Evolutionary conservation across 37 sponge, comb jelly and placozoan species (phyloP), one percentile per base, ranked within the genome.

Genomic region (Mnemiopsis leidyi): DNA sequence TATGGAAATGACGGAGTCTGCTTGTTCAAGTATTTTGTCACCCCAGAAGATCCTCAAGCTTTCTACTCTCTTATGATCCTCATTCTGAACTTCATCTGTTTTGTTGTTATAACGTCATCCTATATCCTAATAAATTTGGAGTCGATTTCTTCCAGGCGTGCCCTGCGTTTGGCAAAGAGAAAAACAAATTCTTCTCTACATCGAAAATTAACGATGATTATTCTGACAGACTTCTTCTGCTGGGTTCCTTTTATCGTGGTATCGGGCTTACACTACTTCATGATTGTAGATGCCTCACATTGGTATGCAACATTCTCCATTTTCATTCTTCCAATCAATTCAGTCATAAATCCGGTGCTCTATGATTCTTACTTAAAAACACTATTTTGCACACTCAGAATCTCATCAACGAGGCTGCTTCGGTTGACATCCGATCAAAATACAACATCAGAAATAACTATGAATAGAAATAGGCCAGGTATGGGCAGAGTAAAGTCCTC

Each of bases 1-100:
- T 69, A 69, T 25, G 73, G 73, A 25, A 69, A 69, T 25, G 73
- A 69, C n/a, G 73, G 73, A 3, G 73, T 69, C 28, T 69, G 73
- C n/a, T 20, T 69, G 23, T 69, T 69, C n/a, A 69, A 69, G 73
- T 69, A 23, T 25, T 69, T 69, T 25, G 73, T 69, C 1, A 69
- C n/a, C 2, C 73, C 73, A 25, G 73, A 69, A 21, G 73, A 69
- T 25, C 73, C 73, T 21, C 73, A 69, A 69, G 73, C 73, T 21
- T 69, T 69, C 73, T 69, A 69, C 73, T 28, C 73, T 3, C 1
- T 25, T 21, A 69, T 3, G 3, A 25, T 69, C 28, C 73, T 69
- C 2, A 5, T 69, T 3, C 3, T 25, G 73, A 69, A 69, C 73
- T 69, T 69, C 9, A 1, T 69, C 73, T 69, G 73, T 25, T 69